These are phyloP conservation scores for Sminthopsis crassicaudata DNA, from an alignment of 2,113 vertebrate species.

Conservation along the genomic window DNA sequence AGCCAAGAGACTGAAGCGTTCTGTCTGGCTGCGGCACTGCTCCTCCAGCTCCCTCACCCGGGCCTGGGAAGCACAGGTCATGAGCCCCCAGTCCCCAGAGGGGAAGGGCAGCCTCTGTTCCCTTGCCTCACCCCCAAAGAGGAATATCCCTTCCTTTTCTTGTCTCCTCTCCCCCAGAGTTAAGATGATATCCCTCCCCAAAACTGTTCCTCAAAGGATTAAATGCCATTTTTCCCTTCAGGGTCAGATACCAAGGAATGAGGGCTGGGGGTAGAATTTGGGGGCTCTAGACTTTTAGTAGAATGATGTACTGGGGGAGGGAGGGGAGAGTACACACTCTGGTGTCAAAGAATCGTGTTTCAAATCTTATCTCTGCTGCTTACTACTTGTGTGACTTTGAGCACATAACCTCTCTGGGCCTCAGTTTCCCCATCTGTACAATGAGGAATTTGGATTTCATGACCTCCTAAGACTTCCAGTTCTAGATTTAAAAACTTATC, in stretches of 20 bases:
- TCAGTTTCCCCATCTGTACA: neutral
- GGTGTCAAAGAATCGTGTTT: neutral
- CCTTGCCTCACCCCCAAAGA: too few species aligned
- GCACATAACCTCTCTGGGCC: neutral
- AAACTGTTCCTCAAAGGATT: neutral
- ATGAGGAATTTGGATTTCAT: neutral
- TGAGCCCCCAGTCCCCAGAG: slow-evolving; percentile 18
- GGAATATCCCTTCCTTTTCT: neutral
- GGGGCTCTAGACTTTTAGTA: neutral
- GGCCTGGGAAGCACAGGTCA: slow-evolving; percentile 83
- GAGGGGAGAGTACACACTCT: neutral
- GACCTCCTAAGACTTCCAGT: too few species aligned
- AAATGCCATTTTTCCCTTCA: neutral
- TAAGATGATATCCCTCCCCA: neutral
- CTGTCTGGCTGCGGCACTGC: slow-evolving; percentile 95
- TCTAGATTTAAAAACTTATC: neutral
- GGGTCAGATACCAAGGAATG: neutral
- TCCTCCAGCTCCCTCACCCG: slow-evolving; percentile 96
- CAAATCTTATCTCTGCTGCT: neutral
- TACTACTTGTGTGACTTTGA: neutral
- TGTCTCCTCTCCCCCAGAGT: neutral
- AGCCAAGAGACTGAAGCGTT: slow-evolving; percentile 94
- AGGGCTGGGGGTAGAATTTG: neutral
- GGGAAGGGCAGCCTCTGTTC: too few species aligned
- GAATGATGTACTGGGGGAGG: neutral